Evolutionary conservation across 2,888 invertebrate genomes (phyloP).

Genomic region (Entomobrya proxima): DNA sequence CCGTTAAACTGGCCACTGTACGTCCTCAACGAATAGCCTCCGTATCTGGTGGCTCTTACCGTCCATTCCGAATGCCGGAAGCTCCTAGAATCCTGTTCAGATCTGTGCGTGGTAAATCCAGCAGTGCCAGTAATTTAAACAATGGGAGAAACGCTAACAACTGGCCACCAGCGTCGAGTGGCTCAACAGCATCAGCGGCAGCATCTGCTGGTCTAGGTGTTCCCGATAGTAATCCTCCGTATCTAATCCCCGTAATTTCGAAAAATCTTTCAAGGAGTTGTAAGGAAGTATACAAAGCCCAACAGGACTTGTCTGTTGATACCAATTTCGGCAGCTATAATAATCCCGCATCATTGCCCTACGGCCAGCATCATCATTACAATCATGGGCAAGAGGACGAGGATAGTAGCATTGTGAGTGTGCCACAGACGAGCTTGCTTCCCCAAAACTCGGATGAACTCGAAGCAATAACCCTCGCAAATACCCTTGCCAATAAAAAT

Average conservation of each 20-base stretch:
- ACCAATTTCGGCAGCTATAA: conserved; percentile 40
- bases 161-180: conserved; percentile 27
- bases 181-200: neutral
- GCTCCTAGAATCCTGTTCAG: conserved; percentile 74
- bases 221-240: conserved; percentile 43
- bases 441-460: conserved; percentile 64
- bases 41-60: conserved; percentile 71
- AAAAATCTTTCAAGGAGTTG: conserved; percentile 53
- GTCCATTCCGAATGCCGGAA: conserved; percentile 74
- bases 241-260: conserved; percentile 44
- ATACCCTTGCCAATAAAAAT: conserved; percentile 72
- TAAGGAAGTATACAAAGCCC: conserved; percentile 53
- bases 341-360: conserved; percentile 41
- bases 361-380: conserved; percentile 3
- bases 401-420: conserved; percentile 31
- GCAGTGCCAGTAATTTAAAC: conserved; percentile 44
- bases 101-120: conserved; percentile 73
- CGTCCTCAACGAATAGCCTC: conserved; percentile 74
- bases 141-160: neutral
- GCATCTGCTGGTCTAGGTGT: conserved; percentile 3
- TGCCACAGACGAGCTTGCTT: conserved; percentile 54
- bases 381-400: neutral
- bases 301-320: conserved; percentile 57
- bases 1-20: conserved; percentile 74
- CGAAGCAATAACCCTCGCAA: conserved; percentile 69